Conservation (phyloP, 2,797 vertebrate genomes). For the Pangasius macronema region DNA sequence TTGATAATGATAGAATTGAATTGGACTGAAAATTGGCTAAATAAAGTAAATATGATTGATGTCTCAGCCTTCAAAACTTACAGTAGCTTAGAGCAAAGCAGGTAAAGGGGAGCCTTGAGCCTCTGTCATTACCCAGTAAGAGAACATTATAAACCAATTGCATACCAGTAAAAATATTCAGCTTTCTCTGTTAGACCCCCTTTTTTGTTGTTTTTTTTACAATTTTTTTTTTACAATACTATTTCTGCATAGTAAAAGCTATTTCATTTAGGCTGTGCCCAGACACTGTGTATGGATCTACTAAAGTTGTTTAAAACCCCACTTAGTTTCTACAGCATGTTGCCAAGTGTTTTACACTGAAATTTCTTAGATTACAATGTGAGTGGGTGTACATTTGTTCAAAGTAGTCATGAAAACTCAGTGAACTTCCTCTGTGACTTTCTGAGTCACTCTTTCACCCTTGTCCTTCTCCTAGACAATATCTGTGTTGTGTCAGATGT, state of each 20-base stretch:
- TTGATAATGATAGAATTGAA: constrained; percentile 20
- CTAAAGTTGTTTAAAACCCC: constrained; percentile 20
- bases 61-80: constrained; percentile 30
- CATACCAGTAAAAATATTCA: background rate
- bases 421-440: constrained; percentile 44
- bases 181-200: background rate
- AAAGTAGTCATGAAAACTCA: constrained; percentile 24
- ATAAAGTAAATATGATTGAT: constrained; percentile 35
- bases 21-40: constrained; percentile 17
- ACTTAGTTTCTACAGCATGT: constrained; percentile 17
- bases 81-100: constrained; percentile 15
- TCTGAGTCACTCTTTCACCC: constrained; percentile 71
- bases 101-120: background rate
- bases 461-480: constrained; percentile 69
- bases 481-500: constrained; percentile 71
- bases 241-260: background rate
- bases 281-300: constrained; percentile 23
- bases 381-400: constrained; percentile 24
- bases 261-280: constrained; percentile 24
- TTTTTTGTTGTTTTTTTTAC: too few species aligned
- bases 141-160: background rate
- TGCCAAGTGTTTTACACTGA: constrained; percentile 26
- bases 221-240: background rate
- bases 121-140: background rate
- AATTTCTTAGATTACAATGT: constrained; percentile 21